phyloP scores from a whole-genome alignment of 2,113 vertebrate species.

The Xenus cinereus region DNA sequence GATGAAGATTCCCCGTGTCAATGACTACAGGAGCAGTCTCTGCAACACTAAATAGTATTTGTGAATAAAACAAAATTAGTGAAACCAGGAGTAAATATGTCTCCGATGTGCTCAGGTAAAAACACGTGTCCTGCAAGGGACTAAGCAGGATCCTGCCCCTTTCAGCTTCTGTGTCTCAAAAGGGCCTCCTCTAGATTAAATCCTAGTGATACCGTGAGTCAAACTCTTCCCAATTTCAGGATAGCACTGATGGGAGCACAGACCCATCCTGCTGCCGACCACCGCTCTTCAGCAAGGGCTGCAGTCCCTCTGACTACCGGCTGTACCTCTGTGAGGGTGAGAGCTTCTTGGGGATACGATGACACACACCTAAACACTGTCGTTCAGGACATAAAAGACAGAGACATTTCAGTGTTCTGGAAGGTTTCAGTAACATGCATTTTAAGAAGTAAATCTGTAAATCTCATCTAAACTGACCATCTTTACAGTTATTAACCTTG shows the following conservation, averaged over 20 bases:
- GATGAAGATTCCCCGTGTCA: neutral
- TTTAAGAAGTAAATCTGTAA: neutral
- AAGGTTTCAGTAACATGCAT: neutral
- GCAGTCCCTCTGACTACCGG: no score
- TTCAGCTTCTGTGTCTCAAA: neutral
- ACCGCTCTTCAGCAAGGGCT: rapidly evolving
- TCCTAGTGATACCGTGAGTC: neutral
- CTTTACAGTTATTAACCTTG: neutral
- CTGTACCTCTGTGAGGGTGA: neutral
- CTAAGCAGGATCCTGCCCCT: neutral
- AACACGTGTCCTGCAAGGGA: neutral
- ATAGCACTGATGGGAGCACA: neutral
- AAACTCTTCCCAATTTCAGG: neutral
- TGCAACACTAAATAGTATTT: neutral
- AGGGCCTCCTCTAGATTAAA: neutral
- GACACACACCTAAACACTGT: neutral
- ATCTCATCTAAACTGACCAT: neutral
- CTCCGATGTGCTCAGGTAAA: neutral
- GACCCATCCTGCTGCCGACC: neutral
- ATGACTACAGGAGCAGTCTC: neutral
- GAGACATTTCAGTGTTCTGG: neutral
- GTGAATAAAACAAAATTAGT: neutral
- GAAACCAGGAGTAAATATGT: neutral
- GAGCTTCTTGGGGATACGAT: neutral
- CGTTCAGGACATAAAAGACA: neutral